These are phyloP conservation scores for Turnix velox DNA, from an alignment of 2,113 vertebrate genomes.

Conservation along the genomic window DNA sequence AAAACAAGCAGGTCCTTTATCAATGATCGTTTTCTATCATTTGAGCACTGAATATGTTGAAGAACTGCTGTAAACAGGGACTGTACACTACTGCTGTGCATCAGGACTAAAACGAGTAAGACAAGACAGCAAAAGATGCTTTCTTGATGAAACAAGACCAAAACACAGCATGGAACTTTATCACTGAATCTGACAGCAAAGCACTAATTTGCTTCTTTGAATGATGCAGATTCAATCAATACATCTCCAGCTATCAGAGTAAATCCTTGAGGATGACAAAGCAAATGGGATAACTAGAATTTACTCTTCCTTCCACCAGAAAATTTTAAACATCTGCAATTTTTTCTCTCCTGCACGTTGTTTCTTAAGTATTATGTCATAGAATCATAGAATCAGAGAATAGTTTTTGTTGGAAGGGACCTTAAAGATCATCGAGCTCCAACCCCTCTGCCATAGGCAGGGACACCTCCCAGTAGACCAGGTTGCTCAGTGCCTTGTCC, in stretches of 20 bases:
- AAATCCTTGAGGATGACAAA: background rate
- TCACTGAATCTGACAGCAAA: conserved; percentile 26
- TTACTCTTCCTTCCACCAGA: background rate
- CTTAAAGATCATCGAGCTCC: too few species aligned
- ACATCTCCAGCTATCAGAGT: background rate
- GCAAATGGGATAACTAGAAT: background rate
- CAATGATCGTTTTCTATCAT: background rate
- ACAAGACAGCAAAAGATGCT: background rate
- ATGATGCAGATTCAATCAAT: conserved; percentile 29
- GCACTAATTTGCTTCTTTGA: conserved; percentile 33
- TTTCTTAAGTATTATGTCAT: background rate
- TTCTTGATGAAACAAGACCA: conserved; percentile 28
- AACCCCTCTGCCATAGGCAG: too few species aligned
- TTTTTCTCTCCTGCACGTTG: background rate
- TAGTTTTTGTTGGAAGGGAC: too few species aligned
- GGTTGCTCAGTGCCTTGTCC: too few species aligned
- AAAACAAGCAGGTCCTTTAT: background rate
- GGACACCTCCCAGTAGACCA: too few species aligned
- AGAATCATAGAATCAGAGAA: too few species aligned
- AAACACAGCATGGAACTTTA: conserved; percentile 23
- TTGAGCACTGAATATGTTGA: background rate
- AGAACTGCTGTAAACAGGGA: background rate
- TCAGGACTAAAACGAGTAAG: background rate
- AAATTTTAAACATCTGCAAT: background rate
- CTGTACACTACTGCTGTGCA: background rate